Conservation (phyloP, 2,113 vertebrate species). For the Suricata suricatta region DNA sequence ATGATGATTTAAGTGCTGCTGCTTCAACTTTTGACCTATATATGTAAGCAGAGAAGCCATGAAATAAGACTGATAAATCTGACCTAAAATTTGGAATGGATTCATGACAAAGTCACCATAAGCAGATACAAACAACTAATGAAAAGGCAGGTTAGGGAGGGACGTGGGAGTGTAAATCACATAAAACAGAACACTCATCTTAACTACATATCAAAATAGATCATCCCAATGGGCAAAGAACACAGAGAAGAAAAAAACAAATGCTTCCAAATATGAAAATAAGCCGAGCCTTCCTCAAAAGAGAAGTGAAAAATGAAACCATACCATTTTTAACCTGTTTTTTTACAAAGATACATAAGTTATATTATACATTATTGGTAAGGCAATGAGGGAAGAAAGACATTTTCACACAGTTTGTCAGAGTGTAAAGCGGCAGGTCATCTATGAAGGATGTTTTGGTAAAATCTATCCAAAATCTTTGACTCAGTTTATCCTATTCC, state of each 20-base stretch:
- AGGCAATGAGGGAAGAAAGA: neutral
- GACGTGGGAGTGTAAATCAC: neutral
- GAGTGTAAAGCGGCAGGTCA: neutral
- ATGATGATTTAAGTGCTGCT: neutral
- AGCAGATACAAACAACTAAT: neutral
- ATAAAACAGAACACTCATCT: neutral
- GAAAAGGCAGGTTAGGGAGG: neutral
- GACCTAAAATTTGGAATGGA: neutral
- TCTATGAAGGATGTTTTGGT: neutral
- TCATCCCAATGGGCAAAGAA: neutral
- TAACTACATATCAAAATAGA: neutral
- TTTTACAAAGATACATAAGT: neutral
- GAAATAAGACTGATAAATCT: neutral
- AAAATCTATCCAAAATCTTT: neutral
- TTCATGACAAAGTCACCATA: neutral
- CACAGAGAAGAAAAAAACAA: neutral
- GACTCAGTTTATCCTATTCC: neutral
- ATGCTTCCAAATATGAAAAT: neutral
- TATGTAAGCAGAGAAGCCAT: neutral
- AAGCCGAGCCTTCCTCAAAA: neutral
- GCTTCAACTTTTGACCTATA: neutral
- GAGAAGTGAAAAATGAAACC: neutral
- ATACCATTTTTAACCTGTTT: neutral
- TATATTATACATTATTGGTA: neutral
- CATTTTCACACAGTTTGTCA: neutral